Base-by-base conservation (phyloP, 2,113 vertebrate genomes). In the Microtus ochrogaster region DNA sequence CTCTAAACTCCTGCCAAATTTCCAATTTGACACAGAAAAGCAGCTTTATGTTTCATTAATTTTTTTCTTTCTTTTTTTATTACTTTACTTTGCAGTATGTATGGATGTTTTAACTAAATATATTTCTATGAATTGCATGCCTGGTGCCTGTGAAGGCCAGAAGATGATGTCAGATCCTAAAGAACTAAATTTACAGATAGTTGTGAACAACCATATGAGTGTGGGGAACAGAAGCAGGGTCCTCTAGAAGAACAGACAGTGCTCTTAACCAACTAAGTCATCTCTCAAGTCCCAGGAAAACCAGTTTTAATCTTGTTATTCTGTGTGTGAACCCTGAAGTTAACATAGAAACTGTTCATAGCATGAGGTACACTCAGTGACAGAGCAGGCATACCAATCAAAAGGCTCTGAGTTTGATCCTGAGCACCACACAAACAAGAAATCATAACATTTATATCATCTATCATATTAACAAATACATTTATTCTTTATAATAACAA, bases 231-330 rank as follows among this genome's bases (percentile, higher is more conserved):
- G 78, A 81, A 81, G 49, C 78, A n/a, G 36, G 36, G 36, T 21
- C 66, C 68, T 72, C 68, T 70, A 21, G 77, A n/a, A 36, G 7
- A 55, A 33, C 49, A 55, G 77, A 19, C 77, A 79, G 30, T 22
- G 77, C 17, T 55, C 19, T 81, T 81, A 81, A 58, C 52, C 78
- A 81, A 81, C 52, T 58, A 22, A 36, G 47, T 49, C 8, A 79
- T 79, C 77, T 36, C 33, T 21, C 77, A 21, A 79, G 30, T 10
- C 9, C 19, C 19, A 94, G 94, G 97, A 98, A 97, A 97, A 97
- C 76, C 89, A 97, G 93, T 73, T 98, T 97, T 98, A 97, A 98
- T 95, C 97, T 96, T 97, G 96, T 68, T 89, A 97, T 97, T 97
- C 96, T 92, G 88, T 92, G 93, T 82, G 77, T 90, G 94, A 87